Evolutionary conservation across 2,113 vertebrate species (phyloP), one percentile per base, ranked within the genome.

Genomic region (Cichladusa arquata): DNA sequence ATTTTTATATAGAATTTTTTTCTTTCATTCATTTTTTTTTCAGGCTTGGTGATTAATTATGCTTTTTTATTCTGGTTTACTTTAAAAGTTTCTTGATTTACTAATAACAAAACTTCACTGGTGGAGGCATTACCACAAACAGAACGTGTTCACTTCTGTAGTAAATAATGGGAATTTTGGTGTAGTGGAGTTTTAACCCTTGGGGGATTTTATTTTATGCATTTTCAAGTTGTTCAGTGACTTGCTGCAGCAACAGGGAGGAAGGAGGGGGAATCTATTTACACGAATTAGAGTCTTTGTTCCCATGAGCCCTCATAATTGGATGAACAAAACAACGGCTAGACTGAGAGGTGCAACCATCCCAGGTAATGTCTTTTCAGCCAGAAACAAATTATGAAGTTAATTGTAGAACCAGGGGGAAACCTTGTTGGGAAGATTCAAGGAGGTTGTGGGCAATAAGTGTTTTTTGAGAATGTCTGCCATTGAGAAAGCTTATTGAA

Each of bases 281-380:
- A 84, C 77, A 81, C 33, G 12, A 88, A 91, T 92, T 81, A 91
- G 40, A 61, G 42, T 81, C 86, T 96, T 89, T 95, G 60, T 89
- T 94, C 72, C 77, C 60, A 70, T 91, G 86, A 83, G 33, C 50
- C 33, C 79, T 86, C 64, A 38, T 91, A 89, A 95, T 6, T 86
- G 64, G 42, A 62, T 84, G 86, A 89, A 70, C 28, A 77, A 93
- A 91, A 86, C 0, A 0, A 86, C 78, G 13, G 16, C 38, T 62
- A 17, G 29, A 66, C 47, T 86, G 67, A 36, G 71, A 90, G 58
- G 11, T 86, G 87, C n/a, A 66, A 2, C 80, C 81, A 73, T 91
- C 19, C 36, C 54, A 70, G 36, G 38, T 88, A 80, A 70, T 53
- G 25, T 34, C 58, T 80, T 91, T n/a, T 77, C n/a, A 86, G 61